A percentile compares a stretch with the other conserved stretches of the same genome.
Conservation (phyloP, 2,797 vertebrate species). For the Chaetodon trifasciatus region DNA sequence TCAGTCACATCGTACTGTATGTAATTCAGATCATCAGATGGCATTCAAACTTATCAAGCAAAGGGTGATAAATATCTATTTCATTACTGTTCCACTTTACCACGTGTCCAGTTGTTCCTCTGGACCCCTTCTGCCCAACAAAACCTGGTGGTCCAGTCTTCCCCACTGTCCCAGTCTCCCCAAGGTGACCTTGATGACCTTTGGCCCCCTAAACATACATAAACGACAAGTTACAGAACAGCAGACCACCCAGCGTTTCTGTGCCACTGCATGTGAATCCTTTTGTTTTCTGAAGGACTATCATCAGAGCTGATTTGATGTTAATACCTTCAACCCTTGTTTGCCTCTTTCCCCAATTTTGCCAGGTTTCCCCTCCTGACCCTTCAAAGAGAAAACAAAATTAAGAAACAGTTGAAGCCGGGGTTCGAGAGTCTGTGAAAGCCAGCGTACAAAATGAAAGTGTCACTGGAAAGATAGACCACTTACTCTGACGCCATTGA, state of each 20-base stretch:
- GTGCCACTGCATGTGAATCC: neutral
- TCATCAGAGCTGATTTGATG: constrained; percentile 12
- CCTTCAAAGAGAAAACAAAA: constrained; percentile 79
- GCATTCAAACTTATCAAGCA: neutral
- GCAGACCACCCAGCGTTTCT: neutral
- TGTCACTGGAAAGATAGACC: neutral
- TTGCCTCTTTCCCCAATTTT: constrained; percentile 94
- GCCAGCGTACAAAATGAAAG: neutral
- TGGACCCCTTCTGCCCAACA: constrained; percentile 95
- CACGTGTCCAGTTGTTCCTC: constrained; percentile 96
- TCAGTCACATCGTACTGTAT: constrained; percentile 16
- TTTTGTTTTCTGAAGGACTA: neutral
- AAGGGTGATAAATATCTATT: constrained; percentile 31
- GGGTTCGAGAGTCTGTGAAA: neutral
- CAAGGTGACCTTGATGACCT: constrained; percentile 94
- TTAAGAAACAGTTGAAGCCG: neutral
- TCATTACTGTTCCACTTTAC: constrained; percentile 83
- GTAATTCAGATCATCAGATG: neutral
- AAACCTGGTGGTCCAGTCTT: constrained; percentile 91
- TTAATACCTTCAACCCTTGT: constrained; percentile 90
- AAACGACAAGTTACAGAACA: constrained; percentile 6
- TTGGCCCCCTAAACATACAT: constrained; percentile 89
- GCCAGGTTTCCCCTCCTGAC: constrained; percentile 96
- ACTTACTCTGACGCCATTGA: constrained; percentile 93
- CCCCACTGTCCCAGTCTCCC: constrained; percentile 92